Percentiles rank a stretch among this genome's conserved stretches.
phyloP scores from a whole-genome alignment of 2,888 invertebrate genomes.

The Atethmia centrago region DNA sequence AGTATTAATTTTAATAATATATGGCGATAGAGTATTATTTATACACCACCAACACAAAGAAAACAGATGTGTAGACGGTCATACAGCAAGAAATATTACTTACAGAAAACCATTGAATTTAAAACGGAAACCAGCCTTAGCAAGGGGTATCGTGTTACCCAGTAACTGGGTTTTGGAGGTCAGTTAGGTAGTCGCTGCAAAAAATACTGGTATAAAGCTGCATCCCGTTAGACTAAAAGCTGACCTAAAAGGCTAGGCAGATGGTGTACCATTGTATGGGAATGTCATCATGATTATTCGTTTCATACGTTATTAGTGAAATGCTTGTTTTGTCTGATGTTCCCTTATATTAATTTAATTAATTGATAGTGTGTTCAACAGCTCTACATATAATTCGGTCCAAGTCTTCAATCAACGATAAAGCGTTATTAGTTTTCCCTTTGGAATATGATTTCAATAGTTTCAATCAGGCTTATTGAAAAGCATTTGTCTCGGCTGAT shows the following conservation, averaged over 20 bases:
- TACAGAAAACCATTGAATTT: background rate
- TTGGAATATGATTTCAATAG: constrained; percentile 28
- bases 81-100: background rate
- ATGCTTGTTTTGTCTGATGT: background rate
- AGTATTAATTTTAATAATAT: background rate
- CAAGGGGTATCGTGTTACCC: background rate
- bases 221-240: background rate
- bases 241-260: background rate
- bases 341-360: background rate
- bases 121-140: background rate
- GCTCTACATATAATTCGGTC: background rate
- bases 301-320: background rate
- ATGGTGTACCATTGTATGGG: too few species aligned
- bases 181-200: background rate
- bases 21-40: background rate
- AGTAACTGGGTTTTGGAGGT: background rate
- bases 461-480: constrained; percentile 18
- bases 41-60: background rate
- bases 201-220: background rate
- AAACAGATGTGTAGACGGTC: background rate
- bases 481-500: background rate
- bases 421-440: constrained; percentile 8
- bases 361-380: background rate
- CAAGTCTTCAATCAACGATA: constrained; percentile 1
- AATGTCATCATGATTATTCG: background rate